phyloP scores from a whole-genome alignment of 2,888 invertebrate species.

The Operophtera brumata region DNA sequence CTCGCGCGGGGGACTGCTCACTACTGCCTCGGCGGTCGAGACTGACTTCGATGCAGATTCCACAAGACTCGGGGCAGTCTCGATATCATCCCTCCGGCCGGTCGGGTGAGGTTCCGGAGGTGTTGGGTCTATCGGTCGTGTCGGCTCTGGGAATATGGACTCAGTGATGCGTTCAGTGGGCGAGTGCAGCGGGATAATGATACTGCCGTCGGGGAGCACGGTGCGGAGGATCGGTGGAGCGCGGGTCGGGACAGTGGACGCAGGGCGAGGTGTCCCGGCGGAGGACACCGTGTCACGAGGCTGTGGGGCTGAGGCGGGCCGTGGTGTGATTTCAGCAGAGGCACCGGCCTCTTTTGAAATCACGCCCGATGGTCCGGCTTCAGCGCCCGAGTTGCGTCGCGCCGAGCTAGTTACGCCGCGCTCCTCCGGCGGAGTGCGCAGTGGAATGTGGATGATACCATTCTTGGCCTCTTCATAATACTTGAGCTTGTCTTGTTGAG shows the following conservation, averaged over 20 bases:
- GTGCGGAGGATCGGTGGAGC: slow-evolving; percentile 65
- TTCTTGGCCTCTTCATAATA: slow-evolving; percentile 84
- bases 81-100: slow-evolving; percentile 9
- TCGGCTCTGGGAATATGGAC: slow-evolving; percentile 28
- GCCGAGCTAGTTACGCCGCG: slow-evolving; percentile 54
- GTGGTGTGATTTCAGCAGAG: slow-evolving; percentile 38
- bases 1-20: slow-evolving; percentile 9
- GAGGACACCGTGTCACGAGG: slow-evolving; percentile 26
- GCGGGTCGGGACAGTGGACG: slow-evolving; percentile 19
- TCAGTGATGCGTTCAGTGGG: slow-evolving; percentile 62
- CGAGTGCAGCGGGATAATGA: slow-evolving; percentile 78
- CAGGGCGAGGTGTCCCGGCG: not conserved
- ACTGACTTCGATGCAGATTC: slow-evolving; percentile 20
- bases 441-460: slow-evolving; percentile 85
- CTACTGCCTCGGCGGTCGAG: slow-evolving; percentile 6
- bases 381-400: slow-evolving; percentile 40
- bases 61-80: slow-evolving; percentile 15
- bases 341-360: slow-evolving; percentile 28
- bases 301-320: slow-evolving; percentile 43
- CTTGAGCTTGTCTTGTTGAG: slow-evolving; percentile 58
- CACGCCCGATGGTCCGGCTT: slow-evolving; percentile 25
- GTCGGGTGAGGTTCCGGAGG: slow-evolving; percentile 1
- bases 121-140: slow-evolving; percentile 14
- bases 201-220: slow-evolving; percentile 79
- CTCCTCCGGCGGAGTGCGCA: slow-evolving; percentile 88